These are phyloP conservation scores for Geodia barretti DNA, from an alignment of 37 sponge, comb jelly and placozoan genomes.

Conservation along the genomic window DNA sequence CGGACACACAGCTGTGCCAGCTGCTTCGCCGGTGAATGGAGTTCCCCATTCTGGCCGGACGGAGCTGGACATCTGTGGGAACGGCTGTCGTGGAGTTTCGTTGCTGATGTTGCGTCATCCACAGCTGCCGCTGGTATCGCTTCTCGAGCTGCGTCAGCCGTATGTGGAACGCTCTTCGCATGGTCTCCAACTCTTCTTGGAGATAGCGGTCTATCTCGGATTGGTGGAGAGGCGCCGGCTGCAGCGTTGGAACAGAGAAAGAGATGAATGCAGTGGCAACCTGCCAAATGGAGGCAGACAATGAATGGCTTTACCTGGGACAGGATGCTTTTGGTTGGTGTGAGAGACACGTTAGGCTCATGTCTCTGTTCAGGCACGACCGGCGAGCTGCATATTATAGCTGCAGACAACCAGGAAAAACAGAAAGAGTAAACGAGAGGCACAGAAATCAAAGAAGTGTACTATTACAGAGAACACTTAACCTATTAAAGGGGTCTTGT, in stretches of 20 bases:
- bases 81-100: neutral
- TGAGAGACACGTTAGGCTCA: constrained; percentile 24
- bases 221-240: constrained; percentile 2
- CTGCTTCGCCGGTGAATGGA: constrained; percentile 19
- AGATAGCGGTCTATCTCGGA: constrained; percentile 46
- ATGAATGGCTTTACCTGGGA: constrained; percentile 24
- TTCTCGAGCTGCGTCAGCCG: constrained; percentile 73
- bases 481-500: too few relatives aligned
- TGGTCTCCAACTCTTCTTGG: constrained; percentile 74
- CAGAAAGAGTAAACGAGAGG: neutral
- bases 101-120: constrained; percentile 20
- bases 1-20: constrained; percentile 41
- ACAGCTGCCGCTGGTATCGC: constrained; percentile 53
- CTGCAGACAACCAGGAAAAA: neutral
- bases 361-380: constrained; percentile 22
- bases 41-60: neutral
- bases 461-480: too few relatives aligned
- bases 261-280: neutral
- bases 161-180: constrained; percentile 80
- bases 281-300: neutral
- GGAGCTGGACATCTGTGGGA: neutral
- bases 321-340: constrained; percentile 44
- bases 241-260: neutral
- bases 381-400: constrained; percentile 44
- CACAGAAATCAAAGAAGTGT: neutral